Conservation (phyloP, 1,140 invertebrate genomes). For the Heliothis subflexa region DNA sequence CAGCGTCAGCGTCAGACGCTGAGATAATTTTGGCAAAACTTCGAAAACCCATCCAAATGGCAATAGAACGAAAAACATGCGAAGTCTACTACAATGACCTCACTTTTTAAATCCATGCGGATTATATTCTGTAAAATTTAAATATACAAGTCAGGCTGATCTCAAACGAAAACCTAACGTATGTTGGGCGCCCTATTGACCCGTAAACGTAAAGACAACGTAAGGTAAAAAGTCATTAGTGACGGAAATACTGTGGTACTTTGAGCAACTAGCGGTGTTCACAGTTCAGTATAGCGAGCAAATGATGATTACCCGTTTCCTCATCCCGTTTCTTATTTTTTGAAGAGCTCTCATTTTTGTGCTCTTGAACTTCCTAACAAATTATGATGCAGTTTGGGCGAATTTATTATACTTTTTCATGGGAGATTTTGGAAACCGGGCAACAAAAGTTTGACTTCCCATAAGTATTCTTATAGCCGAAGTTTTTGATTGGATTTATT, state of each 20-base stretch:
- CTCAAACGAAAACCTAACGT: too few relatives aligned
- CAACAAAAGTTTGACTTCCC: background rate
- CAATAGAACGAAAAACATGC: too few relatives aligned
- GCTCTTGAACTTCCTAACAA: too few relatives aligned
- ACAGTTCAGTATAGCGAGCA: background rate
- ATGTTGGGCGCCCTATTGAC: background rate
- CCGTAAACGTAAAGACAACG: background rate
- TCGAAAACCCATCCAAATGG: too few relatives aligned
- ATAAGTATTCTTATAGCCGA: background rate
- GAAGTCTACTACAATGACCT: too few relatives aligned
- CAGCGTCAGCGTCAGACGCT: too few relatives aligned
- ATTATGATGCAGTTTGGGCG: background rate
- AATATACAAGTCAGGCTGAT: too few relatives aligned
- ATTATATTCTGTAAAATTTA: too few relatives aligned
- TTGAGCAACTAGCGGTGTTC: background rate
- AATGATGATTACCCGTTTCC: slow-evolving; percentile 27
- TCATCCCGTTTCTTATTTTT: background rate
- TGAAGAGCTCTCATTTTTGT: background rate
- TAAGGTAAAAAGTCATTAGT: slow-evolving; percentile 4
- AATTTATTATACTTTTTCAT: background rate
- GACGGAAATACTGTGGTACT: background rate
- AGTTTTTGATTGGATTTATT: slow-evolving; percentile 4
- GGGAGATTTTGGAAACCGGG: background rate
- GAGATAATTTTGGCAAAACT: too few relatives aligned
- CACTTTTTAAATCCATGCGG: too few relatives aligned